Base-by-base conservation (phyloP, 2,888 invertebrate species). In the Heteropelma amictum region DNA sequence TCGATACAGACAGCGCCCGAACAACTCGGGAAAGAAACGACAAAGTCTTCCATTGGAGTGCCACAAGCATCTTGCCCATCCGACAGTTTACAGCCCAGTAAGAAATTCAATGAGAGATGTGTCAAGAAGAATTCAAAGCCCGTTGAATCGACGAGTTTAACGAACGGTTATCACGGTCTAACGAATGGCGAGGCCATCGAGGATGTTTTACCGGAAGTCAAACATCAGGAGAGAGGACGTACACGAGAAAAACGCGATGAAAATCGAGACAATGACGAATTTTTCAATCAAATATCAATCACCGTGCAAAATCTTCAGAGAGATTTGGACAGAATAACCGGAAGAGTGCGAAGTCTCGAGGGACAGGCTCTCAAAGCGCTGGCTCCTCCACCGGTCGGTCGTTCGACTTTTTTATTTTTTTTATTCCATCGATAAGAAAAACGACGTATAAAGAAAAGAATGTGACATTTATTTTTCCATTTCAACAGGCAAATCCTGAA, bases 241-340 rank as follows among this genome's bases (percentile, higher is more conserved):
- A 74, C 83, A 42, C 79, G 86, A 61, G 81, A 72, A 8, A 87
- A 84, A 49, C 84, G 81, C 38, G 85, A 87, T 5, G 86, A 86
- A 2, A 65, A 65, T 58, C 65, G 64, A 54, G 53, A 54, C 0
- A 84, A 81, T 61, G 79, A 79, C 5, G 91, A 91, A 80, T 90
- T 91, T 67, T 87, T 90, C 8, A 88, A 89, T 77, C 91, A 91
- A 80, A 88, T 92, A 49, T 86, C 90, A 8, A 87, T 84, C 61
- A 90, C 91, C 19, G 88, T 92, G 71, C 90, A 90, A 72, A 89
- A 89, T 83, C 84, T 92, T 53, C 90, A 90, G 78, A 83, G 83
- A 53, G 91, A 91, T 79, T 82, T 92, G 45, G 91, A 91, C 47
- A 87, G 88, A 73, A 86, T 91, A 81, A 88, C 89, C 5, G 86